Evolutionary conservation across 2,888 invertebrate genomes (phyloP).

Genomic region (Margaritifera margaritifera): DNA sequence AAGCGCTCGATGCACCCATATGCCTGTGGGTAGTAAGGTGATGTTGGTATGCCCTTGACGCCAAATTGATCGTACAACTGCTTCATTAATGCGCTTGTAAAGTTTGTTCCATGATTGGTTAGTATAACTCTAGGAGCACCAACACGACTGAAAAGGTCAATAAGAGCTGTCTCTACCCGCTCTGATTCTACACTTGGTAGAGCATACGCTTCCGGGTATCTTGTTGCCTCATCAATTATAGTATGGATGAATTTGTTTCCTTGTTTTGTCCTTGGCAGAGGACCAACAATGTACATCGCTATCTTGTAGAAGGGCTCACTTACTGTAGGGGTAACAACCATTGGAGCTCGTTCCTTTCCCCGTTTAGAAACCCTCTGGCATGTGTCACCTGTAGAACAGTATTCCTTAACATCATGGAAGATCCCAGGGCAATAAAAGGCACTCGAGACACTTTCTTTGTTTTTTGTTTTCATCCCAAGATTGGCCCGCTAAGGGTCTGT

Average conservation of each 20-base stretch:
- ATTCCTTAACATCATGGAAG: too few relatives aligned
- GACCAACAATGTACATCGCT: not conserved
- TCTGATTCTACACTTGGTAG: too few relatives aligned
- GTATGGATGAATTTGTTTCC: not conserved
- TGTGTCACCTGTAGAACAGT: not conserved
- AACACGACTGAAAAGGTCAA: not conserved
- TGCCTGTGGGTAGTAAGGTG: constrained; percentile 8
- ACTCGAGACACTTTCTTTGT: too few relatives aligned
- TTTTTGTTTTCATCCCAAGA: too few relatives aligned
- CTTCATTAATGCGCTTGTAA: too few relatives aligned
- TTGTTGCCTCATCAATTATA: too few relatives aligned
- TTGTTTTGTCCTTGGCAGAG: not conserved
- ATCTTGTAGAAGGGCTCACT: not conserved
- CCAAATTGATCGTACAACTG: not conserved
- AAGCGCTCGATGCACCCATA: constrained; percentile 36
- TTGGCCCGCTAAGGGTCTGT: too few relatives aligned
- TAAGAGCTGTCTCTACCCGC: not conserved
- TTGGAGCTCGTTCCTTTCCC: not conserved
- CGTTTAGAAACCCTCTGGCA: too few relatives aligned
- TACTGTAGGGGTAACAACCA: not conserved
- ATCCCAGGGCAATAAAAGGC: too few relatives aligned
- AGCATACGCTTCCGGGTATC: too few relatives aligned
- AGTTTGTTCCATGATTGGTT: constrained; percentile 4
- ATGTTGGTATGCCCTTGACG: not conserved
- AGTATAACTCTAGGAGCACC: not conserved